A percentile compares a stretch with the other conserved stretches of the same genome.
These are phyloP conservation scores for Carcharodon carcharias DNA, from an alignment of 2,797 vertebrate genomes.

Conservation along the genomic window DNA sequence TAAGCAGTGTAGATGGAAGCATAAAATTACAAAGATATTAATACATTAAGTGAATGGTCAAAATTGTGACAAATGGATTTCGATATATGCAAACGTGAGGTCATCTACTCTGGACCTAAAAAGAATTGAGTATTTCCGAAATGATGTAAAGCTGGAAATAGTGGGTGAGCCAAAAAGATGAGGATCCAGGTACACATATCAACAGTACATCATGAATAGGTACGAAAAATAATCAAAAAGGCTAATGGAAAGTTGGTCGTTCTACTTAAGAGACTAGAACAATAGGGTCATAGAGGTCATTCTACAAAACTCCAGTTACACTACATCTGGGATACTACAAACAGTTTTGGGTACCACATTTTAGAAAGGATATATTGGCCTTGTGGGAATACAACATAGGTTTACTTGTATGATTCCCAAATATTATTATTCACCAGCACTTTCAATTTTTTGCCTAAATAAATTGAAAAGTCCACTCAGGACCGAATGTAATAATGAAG, in stretches of 20 bases:
- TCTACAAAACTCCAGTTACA: too few species aligned
- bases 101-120: background rate
- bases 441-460: background rate
- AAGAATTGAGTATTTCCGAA: background rate
- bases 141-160: background rate
- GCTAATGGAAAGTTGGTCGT: background rate
- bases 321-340: too few species aligned
- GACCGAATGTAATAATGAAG: background rate
- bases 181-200: background rate
- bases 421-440: background rate
- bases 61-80: too few species aligned
- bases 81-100: background rate
- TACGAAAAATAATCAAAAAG: too few species aligned
- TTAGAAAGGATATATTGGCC: background rate
- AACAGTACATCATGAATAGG: too few species aligned
- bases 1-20: too few species aligned
- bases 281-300: too few species aligned
- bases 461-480: background rate
- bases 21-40: too few species aligned
- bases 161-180: background rate
- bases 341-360: too few species aligned
- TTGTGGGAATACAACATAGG: background rate
- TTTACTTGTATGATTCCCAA: background rate
- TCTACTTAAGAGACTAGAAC: background rate
- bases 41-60: too few species aligned